A percentile compares a stretch with the other conserved stretches of the same genome.
Conservation (phyloP, 2,888 invertebrate species). For the Camponotus fellah region DNA sequence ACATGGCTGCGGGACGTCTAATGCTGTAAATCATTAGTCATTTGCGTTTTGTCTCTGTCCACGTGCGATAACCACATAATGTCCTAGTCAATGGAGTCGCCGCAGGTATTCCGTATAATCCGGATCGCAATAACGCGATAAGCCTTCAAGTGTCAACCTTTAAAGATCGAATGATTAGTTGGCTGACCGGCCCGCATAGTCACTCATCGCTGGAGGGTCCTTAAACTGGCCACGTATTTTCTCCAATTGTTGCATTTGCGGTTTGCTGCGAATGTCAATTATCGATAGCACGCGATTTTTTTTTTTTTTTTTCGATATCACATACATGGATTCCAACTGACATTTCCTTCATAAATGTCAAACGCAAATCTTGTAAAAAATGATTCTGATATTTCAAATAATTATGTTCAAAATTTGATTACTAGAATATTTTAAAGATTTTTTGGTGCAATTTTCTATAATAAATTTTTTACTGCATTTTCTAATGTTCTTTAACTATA, state of each 20-base stretch:
- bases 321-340: not conserved
- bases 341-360: not conserved
- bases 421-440: no score
- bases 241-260: not conserved
- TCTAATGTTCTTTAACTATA: no score
- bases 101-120: conserved; percentile 20
- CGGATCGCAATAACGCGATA: conserved; percentile 23
- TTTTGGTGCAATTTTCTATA: no score
- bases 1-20: not conserved
- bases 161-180: conserved; percentile 24
- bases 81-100: conserved; percentile 13
- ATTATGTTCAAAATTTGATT: no score
- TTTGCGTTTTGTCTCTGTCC: conserved; percentile 13
- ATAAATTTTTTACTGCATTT: no score
- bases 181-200: conserved; percentile 22
- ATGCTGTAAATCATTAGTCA: conserved; percentile 16
- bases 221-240: conserved; percentile 1
- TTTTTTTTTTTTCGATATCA: not conserved
- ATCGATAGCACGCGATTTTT: not conserved
- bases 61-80: conserved; percentile 18
- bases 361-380: not conserved
- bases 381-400: no score
- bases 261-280: not conserved
- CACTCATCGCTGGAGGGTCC: conserved; percentile 1
- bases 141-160: conserved; percentile 16